Evolutionary conservation across 2,113 vertebrate species (phyloP), one percentile per base, ranked within the genome.

Genomic region (Antigone vipio): DNA sequence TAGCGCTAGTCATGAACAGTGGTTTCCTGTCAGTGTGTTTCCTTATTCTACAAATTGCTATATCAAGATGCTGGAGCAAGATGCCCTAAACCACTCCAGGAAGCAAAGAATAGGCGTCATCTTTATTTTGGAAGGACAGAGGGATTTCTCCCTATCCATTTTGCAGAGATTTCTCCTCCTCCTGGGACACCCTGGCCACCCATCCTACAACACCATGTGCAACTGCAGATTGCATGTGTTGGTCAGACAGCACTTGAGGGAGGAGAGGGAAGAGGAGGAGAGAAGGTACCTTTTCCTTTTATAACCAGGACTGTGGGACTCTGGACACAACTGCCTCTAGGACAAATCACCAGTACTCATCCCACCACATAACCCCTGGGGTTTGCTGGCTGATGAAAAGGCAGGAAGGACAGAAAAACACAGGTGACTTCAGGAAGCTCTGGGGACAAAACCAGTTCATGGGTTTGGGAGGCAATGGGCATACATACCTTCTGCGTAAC

Each of bases 1-100:
- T 4, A 62, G 55, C 1, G 4, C 23, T 63, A 27, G 15, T 32
- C 2, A 1, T 60, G n/a, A 68, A 9, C 38, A 55, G 1, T n/a
- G 53, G 15, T 66, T 52, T 85, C 14, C 16, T 1, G 0, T 20
- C 21, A 75, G 47, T 14, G 27, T 45, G 11, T 45, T 89, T 59
- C 44, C 23, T 79, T 52, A 75, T n/a, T 34, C 68, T 55, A 38
- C 34, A 59, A 20, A 40, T 68, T 76, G 16, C 44, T 85, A 1
- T 21, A 67, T 24, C 1, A 2, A 60, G 44, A 23, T 1, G 2
- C 13, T 52, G 40, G 29, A 69, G 20, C 9, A 42, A 47, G 42
- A 44, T 69, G 20, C 6, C 32, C 26, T 15, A 74, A 47, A 69
- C 4, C 19, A 67, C 66, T 40, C 13, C 71, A 83, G 38, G 29